phyloP scores from a whole-genome alignment of 2,797 vertebrate species.

The Crocidura indochinensis region DNA sequence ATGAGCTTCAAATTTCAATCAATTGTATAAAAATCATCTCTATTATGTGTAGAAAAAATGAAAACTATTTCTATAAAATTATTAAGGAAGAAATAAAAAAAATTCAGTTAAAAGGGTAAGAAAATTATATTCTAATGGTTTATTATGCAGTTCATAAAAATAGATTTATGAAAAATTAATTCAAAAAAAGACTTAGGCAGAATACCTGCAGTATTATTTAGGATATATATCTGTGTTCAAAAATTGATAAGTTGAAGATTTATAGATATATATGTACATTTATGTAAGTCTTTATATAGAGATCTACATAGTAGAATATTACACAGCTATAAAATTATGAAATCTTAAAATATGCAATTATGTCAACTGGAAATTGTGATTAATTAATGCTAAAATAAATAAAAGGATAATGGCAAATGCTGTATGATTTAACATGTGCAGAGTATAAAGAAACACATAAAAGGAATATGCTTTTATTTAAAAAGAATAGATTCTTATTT shows the following conservation, averaged over 20 bases:
- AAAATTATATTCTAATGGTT: not conserved
- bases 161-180: not conserved
- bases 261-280: not conserved
- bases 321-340: not conserved
- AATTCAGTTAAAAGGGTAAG: not conserved
- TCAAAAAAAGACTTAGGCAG: not conserved
- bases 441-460: not conserved
- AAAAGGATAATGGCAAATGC: not conserved
- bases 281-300: not conserved
- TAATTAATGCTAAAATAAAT: not conserved
- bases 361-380: not conserved
- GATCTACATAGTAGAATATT: not conserved
- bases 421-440: not conserved
- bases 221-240: too few relatives aligned
- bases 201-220: not conserved
- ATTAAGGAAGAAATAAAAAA: not conserved
- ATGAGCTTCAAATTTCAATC: constrained; percentile 24
- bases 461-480: not conserved
- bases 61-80: constrained; percentile 9
- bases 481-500: not conserved
- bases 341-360: not conserved
- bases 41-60: constrained; percentile 40
- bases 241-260: not conserved
- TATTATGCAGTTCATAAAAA: not conserved
- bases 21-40: not conserved